These are phyloP conservation scores for Drusus annulatus DNA, from an alignment of 1,140 invertebrate species.

Conservation along the genomic window DNA sequence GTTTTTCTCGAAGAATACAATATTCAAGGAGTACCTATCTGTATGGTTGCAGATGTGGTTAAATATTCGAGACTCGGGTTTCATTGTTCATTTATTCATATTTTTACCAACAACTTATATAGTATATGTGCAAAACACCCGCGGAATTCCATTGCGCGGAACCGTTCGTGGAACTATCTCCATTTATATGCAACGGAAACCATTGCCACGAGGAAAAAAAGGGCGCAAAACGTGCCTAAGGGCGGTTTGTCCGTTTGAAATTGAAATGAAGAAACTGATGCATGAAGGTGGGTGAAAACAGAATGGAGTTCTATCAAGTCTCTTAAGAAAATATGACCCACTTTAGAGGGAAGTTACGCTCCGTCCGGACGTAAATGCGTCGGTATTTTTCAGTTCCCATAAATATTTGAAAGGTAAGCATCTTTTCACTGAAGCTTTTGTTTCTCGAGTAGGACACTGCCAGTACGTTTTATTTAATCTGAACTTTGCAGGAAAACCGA, in stretches of 20 bases:
- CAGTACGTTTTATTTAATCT: too few relatives aligned
- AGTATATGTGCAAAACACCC: not conserved
- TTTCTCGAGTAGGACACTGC: too few relatives aligned
- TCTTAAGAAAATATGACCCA: conserved; percentile 31
- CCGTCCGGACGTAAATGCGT: conserved; percentile 34
- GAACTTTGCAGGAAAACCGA: not conserved
- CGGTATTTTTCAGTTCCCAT: conserved; percentile 20
- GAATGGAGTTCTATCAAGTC: conserved; percentile 42
- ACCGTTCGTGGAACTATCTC: conserved; percentile 2
- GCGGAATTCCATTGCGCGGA: not conserved
- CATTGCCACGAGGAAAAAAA: conserved; percentile 25
- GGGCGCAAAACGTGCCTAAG: conserved; percentile 34
- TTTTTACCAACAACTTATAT: not conserved
- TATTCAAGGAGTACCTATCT: not conserved
- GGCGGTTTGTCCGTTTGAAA: conserved; percentile 46
- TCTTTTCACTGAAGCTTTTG: not conserved
- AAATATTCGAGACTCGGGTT: not conserved
- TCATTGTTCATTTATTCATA: not conserved
- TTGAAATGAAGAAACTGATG: conserved; percentile 52
- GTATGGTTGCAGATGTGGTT: not conserved
- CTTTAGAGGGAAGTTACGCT: conserved; percentile 32
- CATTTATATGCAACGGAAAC: conserved; percentile 54
- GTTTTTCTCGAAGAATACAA: too few relatives aligned
- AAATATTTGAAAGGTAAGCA: conserved; percentile 8
- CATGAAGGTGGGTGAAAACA: conserved; percentile 35